A percentile compares a stretch with the other conserved stretches of the same genome.
Evolutionary conservation across 1,140 invertebrate species (phyloP).

Genomic region (Diorhabda elongata): DNA sequence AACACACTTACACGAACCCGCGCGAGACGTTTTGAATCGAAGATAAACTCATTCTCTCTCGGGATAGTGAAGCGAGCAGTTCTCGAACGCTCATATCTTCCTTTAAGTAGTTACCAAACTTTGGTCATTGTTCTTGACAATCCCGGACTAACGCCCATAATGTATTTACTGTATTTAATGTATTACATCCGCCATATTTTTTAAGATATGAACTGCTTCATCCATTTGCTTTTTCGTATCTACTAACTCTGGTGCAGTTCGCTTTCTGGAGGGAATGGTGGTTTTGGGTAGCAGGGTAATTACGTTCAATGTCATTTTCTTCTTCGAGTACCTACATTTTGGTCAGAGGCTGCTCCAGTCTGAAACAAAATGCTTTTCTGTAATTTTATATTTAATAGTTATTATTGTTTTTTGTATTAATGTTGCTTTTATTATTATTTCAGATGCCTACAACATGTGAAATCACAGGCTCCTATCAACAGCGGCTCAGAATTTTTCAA

Average conservation of each 20-base stretch:
- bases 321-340: not conserved
- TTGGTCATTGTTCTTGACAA: too few species aligned
- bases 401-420: not conserved
- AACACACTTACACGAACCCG: too few species aligned
- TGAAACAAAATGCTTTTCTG: not conserved
- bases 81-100: too few species aligned
- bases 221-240: not conserved
- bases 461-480: conserved; percentile 3
- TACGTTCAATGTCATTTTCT: not conserved
- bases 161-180: too few species aligned
- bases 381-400: not conserved
- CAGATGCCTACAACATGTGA: not conserved
- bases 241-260: not conserved
- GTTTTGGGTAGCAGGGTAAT: not conserved
- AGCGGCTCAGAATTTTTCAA: conserved; percentile 49
- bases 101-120: too few species aligned
- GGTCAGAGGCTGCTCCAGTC: not conserved
- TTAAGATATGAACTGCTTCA: not conserved
- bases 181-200: not conserved
- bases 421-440: not conserved
- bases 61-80: too few species aligned
- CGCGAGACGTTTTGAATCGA: too few species aligned
- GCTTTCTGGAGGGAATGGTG: not conserved
- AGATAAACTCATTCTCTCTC: too few species aligned
- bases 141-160: too few species aligned